Evolutionary conservation across 2,888 invertebrate species (phyloP).

Genomic region (Hydroisotoma schaefferi): DNA sequence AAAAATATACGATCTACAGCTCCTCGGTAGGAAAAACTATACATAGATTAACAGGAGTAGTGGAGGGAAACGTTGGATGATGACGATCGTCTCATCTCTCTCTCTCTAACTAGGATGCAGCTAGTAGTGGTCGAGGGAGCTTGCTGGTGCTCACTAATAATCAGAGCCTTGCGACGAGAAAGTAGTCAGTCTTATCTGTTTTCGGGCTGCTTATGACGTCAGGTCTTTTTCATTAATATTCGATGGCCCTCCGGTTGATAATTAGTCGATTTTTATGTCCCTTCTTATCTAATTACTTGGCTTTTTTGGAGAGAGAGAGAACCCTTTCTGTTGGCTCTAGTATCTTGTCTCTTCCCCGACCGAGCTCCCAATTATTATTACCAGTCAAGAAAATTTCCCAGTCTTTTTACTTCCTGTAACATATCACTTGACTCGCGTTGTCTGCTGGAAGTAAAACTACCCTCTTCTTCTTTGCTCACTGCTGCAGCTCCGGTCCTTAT

Average conservation of each 20-base stretch:
- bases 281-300: constrained; percentile 48
- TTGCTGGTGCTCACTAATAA: background rate
- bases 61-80: background rate
- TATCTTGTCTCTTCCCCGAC: constrained; percentile 11
- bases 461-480: constrained; percentile 27
- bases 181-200: constrained; percentile 37
- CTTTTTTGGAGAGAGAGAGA: constrained; percentile 27
- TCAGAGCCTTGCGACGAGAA: background rate
- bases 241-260: constrained; percentile 49
- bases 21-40: constrained; percentile 1
- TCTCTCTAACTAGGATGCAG: background rate
- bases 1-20: constrained; percentile 31
- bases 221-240: constrained; percentile 49
- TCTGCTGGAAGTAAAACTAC: constrained; percentile 11
- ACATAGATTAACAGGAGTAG: constrained; percentile 2
- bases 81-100: background rate
- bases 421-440: too few species aligned
- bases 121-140: background rate
- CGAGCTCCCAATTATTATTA: constrained; percentile 14
- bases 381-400: constrained; percentile 9
- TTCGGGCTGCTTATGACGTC: constrained; percentile 39
- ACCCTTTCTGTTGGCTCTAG: constrained; percentile 17
- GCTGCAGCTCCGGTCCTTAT: constrained; percentile 44
- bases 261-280: constrained; percentile 49
- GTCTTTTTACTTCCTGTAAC: constrained; percentile 12